Evolutionary conservation across 1,140 invertebrate species (phyloP).

Genomic region (Aphaenogaster ashmeadi): DNA sequence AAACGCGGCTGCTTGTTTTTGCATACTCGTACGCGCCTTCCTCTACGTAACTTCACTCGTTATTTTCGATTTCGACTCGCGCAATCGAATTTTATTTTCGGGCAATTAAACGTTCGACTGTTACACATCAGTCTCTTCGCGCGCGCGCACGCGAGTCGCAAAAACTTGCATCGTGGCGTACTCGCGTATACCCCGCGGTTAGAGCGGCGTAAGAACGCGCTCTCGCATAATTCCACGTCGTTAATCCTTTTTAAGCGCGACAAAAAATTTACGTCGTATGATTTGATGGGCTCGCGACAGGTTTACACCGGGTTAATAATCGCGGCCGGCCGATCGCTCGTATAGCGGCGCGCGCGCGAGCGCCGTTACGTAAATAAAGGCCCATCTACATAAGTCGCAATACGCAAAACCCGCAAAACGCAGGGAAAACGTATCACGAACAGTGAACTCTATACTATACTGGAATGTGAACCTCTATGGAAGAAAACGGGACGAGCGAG

Average conservation of each 20-base stretch:
- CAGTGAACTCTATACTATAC: too few species aligned
- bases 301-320: conserved; percentile 7
- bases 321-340: background rate
- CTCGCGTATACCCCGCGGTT: background rate
- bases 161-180: background rate
- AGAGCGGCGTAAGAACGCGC: background rate
- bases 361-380: background rate
- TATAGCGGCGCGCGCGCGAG: too few species aligned
- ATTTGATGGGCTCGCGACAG: background rate
- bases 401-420: too few species aligned
- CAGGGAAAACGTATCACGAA: too few species aligned
- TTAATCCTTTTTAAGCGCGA: background rate
- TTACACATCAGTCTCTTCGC: background rate
- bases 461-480: too few species aligned
- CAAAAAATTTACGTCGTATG: conserved; percentile 22
- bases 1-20: conserved; percentile 8
- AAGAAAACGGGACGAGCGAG: too few species aligned
- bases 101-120: background rate
- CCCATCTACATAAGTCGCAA: too few species aligned
- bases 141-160: background rate
- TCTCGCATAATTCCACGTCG: background rate
- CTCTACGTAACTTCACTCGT: background rate
- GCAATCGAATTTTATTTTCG: conserved; percentile 1
- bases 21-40: background rate
- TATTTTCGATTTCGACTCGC: background rate